phyloP scores from a whole-genome alignment of 1,140 invertebrate species.

The Atta texana region DNA sequence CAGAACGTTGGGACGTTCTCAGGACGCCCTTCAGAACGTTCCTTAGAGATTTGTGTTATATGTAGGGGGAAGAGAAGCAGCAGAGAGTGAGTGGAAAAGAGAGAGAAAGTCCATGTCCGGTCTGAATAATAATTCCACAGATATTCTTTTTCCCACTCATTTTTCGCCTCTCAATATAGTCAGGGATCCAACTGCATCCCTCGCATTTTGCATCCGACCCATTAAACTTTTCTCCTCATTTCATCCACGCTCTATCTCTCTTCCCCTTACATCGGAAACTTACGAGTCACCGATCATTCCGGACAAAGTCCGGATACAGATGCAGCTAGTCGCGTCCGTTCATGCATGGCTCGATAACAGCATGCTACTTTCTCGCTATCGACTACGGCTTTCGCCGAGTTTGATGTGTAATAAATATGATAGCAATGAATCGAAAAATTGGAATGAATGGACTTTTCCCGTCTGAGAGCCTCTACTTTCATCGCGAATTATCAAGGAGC shows the following conservation, averaged over 20 bases:
- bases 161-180: slow-evolving; percentile 37
- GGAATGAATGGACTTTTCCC: neutral
- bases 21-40: too few relatives aligned
- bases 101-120: neutral
- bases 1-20: too few relatives aligned
- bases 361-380: slow-evolving; percentile 13
- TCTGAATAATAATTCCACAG: slow-evolving; percentile 59
- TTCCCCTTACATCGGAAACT: neutral
- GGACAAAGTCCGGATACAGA: slow-evolving; percentile 41
- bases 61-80: neutral
- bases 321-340: slow-evolving; percentile 18
- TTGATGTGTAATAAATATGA: slow-evolving; percentile 7
- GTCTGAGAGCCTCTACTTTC: neutral
- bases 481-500: neutral
- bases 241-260: neutral
- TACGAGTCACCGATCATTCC: slow-evolving; percentile 4
- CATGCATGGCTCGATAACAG: slow-evolving; percentile 26
- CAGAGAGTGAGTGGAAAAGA: neutral
- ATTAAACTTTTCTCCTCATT: slow-evolving; percentile 50
- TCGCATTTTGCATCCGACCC: slow-evolving; percentile 2
- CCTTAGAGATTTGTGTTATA: too few relatives aligned
- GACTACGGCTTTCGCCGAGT: neutral
- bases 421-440: slow-evolving; percentile 27
- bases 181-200: slow-evolving; percentile 24
- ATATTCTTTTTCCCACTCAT: slow-evolving; percentile 34